Base-by-base conservation (phyloP, 2,888 invertebrate genomes). In the Hirtodrosophila confusa region DNA sequence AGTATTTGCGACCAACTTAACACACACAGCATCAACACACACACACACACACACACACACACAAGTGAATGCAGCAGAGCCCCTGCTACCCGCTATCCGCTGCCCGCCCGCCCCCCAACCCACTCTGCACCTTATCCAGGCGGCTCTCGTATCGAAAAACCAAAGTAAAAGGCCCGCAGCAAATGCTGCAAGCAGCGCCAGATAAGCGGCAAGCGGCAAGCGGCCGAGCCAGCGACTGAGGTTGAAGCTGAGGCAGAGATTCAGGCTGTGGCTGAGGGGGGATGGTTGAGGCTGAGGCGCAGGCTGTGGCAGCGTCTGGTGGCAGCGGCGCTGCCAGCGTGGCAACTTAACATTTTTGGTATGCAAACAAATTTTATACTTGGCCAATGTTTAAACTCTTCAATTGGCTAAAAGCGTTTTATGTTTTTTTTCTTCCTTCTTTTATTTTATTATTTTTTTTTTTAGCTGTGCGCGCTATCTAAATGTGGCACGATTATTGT, bases 401-500 rank as follows among this genome's bases (percentile, higher is more conserved):
- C 85, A 85, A 88, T 85, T 88, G 85, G 88, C 85, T 84, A 63
- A 78, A 80, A 88, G 85, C 88, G 78, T 50, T 85, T 78, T 79
- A 60, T 62, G 17, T 43, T 54, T 65, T 50, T 44, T 44, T 11
- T 39, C 45, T 35, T 29, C 11, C 35, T 44, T 7, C 10, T 33
- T 10, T 6, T 35, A 17, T 12, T 23, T 36, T 12, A 31, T 31
- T 31, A 31, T 17, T 29, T 40, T 27, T 39, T 37, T 36, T 47
- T 35, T 45, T 49, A 44, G 45, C 54, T 65, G 47, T 49, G 56
- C 53, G 53, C 60, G 75, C 72, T 85, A 89, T 89, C 88, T 89
- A 86, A 88, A 86, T 89, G 80, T 85, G 78, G 80, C 85, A 86
- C 86, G 86, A 80, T 87, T 89, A 88, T 89, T 89, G 85, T 87